These are phyloP conservation scores for Clamator glandarius DNA, from an alignment of 2,797 vertebrate genomes.

Conservation along the genomic window DNA sequence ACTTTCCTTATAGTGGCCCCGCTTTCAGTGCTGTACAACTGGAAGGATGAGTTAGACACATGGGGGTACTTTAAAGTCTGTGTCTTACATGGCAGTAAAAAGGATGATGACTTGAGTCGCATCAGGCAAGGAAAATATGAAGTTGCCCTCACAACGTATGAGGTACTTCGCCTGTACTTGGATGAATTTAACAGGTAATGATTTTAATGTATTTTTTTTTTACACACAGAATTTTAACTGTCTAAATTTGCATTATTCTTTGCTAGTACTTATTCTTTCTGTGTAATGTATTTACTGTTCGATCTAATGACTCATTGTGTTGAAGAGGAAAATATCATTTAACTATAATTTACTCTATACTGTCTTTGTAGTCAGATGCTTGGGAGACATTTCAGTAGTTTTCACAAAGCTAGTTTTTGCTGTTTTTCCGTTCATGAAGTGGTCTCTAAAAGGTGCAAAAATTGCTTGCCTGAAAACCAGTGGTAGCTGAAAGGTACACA, in stretches of 20 bases:
- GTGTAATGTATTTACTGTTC: not conserved
- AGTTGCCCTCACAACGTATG: conserved; percentile 93
- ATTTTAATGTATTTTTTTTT: not conserved
- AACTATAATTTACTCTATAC: not conserved
- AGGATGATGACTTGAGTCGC: conserved; percentile 86
- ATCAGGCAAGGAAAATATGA: conserved; percentile 89
- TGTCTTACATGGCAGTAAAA: conserved; percentile 90
- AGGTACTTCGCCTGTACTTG: conserved; percentile 88
- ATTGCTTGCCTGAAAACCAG: not conserved
- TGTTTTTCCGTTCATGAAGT: not conserved
- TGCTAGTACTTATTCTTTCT: not conserved
- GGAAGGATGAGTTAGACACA: conserved; percentile 95
- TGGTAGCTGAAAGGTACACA: not conserved
- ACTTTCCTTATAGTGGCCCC: conserved; percentile 94
- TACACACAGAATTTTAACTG: not conserved
- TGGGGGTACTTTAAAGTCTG: conserved; percentile 93
- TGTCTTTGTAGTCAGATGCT: not conserved
- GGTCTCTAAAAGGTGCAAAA: not conserved
- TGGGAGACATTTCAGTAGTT: not conserved
- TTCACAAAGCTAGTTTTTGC: not conserved
- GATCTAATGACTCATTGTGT: not conserved
- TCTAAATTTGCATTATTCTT: not conserved
- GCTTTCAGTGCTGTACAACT: conserved; percentile 95
- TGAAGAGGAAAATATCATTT: not conserved
- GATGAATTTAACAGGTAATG: conserved; percentile 92